Percentiles rank a stretch among this genome's conserved stretches.
phyloP scores from a whole-genome alignment of 2,888 invertebrate species.

The Bombyx huttoni region DNA sequence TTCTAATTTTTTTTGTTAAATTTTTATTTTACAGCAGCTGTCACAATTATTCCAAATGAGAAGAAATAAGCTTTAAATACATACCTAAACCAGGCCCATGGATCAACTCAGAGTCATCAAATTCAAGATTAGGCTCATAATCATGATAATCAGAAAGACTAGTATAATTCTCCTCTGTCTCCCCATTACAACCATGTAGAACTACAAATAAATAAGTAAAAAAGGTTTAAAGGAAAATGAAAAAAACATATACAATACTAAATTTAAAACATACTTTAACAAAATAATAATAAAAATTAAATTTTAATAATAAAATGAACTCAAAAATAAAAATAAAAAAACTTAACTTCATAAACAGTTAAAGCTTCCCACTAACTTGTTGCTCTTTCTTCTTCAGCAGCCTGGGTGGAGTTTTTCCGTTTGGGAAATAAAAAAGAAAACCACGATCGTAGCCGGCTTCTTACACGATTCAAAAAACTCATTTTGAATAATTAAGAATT shows the following conservation, averaged over 20 bases:
- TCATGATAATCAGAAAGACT: slow-evolving; percentile 93
- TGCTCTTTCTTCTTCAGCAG: background rate
- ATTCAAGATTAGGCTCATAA: slow-evolving; percentile 95
- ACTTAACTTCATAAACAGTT: background rate
- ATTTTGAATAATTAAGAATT: background rate
- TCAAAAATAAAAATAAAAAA: background rate
- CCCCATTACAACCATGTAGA: slow-evolving; percentile 40
- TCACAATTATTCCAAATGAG: no score
- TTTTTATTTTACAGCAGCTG: no score
- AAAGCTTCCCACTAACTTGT: background rate
- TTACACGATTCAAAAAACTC: background rate
- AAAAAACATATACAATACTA: background rate
- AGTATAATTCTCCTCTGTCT: slow-evolving; percentile 84
- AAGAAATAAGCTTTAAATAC: slow-evolving; percentile 9
- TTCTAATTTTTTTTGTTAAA: no score
- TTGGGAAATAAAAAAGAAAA: background rate
- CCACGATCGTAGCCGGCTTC: background rate
- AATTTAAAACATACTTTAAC: background rate
- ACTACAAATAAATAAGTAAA: slow-evolving; percentile 23
- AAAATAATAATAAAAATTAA: slow-evolving; percentile 4
- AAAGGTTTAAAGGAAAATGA: no score
- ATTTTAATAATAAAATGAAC: no score
- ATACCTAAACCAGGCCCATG: slow-evolving; percentile 80
- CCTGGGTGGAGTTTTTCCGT: background rate
- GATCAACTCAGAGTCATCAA: slow-evolving; percentile 93